Base-by-base conservation (phyloP, 2,113 vertebrate genomes). In the Dendrocopos noguchii region DNA sequence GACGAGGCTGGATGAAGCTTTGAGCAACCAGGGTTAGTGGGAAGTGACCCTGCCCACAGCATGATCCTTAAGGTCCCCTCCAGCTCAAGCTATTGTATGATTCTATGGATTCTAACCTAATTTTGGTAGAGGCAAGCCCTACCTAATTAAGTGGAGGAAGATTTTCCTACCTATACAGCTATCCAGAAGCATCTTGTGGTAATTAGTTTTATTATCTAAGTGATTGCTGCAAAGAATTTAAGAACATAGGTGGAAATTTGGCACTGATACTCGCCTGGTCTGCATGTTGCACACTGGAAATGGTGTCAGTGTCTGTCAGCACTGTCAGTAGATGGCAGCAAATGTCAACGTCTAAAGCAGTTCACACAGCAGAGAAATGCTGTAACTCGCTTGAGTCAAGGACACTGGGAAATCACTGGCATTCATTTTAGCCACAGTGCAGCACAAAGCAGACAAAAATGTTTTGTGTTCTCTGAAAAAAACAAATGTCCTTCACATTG, bases 271-370 rank as follows among this genome's bases (percentile, higher is more conserved):
- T 84, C 79, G 9, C 28, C 20, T 66, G 2, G 0, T 15, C 6
- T n/a, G 71, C n/a, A 19, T 15, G n/a, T 44, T 52, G 44, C 42
- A 8, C 17, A 0, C 8, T 68, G 61, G 78, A 59, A 80, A 9
- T 7, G 9, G 5, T 73, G 72, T 70, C 29, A 0, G 36, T 42
- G 33, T 3, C 39, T 72, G 72, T 10, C 34, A 12, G 20, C 0
- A 0, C 3, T 18, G 93, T 90, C 97, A 88, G 93, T 80, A 97
- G 97, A n/a, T 96, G 97, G 96, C 91, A 65, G 94, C 72, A 95
- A 78, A 67, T 4, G 44, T 56, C 47, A 57, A 47, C 12, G 2
- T 36, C 56, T 61, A 7, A 36, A 90, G 50, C 47, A 9, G 16
- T 31, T 80, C 36, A 16, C 12, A 24, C 28, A 25, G 71, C 65